Base-by-base conservation (phyloP, 1,140 invertebrate genomes). In the Akabosia matsudoensis region DNA sequence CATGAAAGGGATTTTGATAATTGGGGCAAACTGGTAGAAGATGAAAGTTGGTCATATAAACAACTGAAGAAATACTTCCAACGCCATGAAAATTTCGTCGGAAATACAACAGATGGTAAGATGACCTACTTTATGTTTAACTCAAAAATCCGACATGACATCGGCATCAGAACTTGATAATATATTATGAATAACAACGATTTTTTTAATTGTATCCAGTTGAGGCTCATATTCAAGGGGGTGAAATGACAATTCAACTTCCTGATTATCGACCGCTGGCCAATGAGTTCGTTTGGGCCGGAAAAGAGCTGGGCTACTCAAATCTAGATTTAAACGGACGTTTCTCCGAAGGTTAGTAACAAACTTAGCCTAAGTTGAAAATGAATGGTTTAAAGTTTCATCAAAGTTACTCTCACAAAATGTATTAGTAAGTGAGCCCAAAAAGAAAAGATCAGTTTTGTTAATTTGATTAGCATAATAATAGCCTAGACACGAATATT, bases 261-360 rank as follows among this genome's bases (percentile, higher is more conserved):
- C 52, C 73, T 1, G 45, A 54, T 74, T 74, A 74, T 54, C 37
- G 31, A 4, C 45, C 45, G 1, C 52, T 93, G 1, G 85, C 87
- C 3, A 82, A 87, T 64, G 86, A 89, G 61, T 90, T 93, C 80
- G 84, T 95, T 77, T 83, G 89, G 78, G 92, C 94, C 0, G 94
- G 93, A 0, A 86, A 88, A 4, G 92, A 96, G 84, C 86, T 95
- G 28, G 95, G 95, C 18, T 97, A 96, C 82, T 89, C 91, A 77
- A 93, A 90, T 82, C 88, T 92, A 64, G 94, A 96, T 82, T 92
- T 96, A 18, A 95, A 94, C 86, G 92, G 94, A 3, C 73, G 30
- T 30, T 74, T 52, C 51, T 54, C 73, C 4, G 73, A 74, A 74
- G 73, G 71, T 73, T 13, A 30, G 71, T 30, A 45, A 7, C 37